Evolutionary conservation across 2,113 vertebrate species (phyloP).

Genomic region (Phyllostomus hastatus): DNA sequence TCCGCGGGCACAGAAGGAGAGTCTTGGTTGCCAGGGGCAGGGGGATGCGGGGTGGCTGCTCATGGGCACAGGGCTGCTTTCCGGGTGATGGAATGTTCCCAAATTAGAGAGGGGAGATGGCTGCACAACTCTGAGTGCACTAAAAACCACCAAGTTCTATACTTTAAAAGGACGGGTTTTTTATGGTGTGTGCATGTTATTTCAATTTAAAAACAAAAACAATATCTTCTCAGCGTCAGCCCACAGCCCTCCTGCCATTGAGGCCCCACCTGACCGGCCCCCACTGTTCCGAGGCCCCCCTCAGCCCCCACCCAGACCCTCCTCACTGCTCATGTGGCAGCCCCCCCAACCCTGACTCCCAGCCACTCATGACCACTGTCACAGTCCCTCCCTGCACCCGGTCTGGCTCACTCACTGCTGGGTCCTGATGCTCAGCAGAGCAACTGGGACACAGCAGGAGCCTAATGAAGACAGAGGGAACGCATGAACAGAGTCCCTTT

Average conservation of each 20-base stretch:
- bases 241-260: background rate
- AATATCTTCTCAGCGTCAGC: background rate
- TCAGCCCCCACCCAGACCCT: background rate
- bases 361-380: rapidly evolving
- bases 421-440: background rate
- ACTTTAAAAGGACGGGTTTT: background rate
- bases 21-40: rapidly evolving
- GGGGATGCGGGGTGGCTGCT: background rate
- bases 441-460: background rate
- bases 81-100: rapidly evolving
- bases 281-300: background rate
- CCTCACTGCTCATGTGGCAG: rapidly evolving
- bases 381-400: background rate
- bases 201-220: background rate
- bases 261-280: background rate
- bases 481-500: background rate
- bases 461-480: background rate
- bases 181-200: background rate
- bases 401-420: background rate
- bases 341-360: background rate
- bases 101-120: background rate
- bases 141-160: background rate
- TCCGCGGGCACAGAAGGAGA: background rate
- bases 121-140: background rate
- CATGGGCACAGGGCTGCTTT: background rate